A percentile compares a stretch with the other conserved stretches of the same genome.
These are phyloP conservation scores for Spatula versicolor DNA, from an alignment of 2,797 vertebrate species.

Conservation along the genomic window DNA sequence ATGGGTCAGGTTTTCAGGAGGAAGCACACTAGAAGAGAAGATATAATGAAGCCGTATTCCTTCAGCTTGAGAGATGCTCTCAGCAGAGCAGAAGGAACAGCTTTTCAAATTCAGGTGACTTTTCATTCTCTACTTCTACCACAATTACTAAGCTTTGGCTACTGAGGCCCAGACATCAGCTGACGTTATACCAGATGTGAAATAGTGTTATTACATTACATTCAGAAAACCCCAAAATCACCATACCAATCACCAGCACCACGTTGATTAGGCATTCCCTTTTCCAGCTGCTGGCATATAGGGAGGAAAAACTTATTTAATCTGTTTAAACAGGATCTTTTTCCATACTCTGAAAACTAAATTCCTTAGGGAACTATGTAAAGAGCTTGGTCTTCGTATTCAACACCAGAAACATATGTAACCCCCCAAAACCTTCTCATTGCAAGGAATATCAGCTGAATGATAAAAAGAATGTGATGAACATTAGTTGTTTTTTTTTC, in stretches of 20 bases:
- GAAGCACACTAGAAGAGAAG: background rate
- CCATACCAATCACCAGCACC: background rate
- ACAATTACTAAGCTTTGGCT: background rate
- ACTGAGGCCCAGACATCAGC: background rate
- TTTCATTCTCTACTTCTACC: background rate
- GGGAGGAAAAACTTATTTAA: background rate
- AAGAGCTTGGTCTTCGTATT: background rate
- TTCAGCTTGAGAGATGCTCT: background rate
- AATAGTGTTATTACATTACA: background rate
- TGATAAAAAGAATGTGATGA: background rate
- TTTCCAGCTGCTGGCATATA: background rate
- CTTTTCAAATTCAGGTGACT: background rate
- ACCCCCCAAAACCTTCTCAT: background rate
- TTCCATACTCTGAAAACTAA: background rate
- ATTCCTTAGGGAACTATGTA: background rate
- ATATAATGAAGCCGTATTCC: background rate
- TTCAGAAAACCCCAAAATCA: background rate
- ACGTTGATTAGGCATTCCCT: background rate
- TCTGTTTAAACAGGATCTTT: background rate
- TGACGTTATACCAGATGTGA: background rate
- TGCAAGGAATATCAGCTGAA: background rate
- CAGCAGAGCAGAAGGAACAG: background rate
- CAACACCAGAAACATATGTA: background rate
- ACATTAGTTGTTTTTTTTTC: background rate
- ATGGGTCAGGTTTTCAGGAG: background rate